These are phyloP conservation scores for Morpho achilles DNA, from an alignment of 2,888 invertebrate species.

Conservation along the genomic window DNA sequence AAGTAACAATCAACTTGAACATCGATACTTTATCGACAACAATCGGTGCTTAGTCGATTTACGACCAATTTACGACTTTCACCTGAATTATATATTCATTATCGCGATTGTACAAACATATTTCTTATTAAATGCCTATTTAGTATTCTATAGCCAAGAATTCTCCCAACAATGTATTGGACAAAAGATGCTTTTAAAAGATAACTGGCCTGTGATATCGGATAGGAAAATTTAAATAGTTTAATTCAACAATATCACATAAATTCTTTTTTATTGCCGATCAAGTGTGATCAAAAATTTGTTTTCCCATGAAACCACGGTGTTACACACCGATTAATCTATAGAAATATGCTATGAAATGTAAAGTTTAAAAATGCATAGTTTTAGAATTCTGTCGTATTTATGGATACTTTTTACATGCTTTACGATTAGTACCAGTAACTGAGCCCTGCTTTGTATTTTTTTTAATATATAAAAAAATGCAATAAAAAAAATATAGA, in stretches of 20 bases:
- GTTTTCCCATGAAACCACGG: too few species aligned
- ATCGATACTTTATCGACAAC: slow-evolving; percentile 25
- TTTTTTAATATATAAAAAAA: too few species aligned
- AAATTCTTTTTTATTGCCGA: background rate
- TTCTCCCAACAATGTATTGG: slow-evolving; percentile 1
- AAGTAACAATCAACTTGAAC: too few species aligned
- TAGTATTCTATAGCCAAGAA: slow-evolving; percentile 5
- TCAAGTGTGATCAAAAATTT: too few species aligned
- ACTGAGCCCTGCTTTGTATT: too few species aligned
- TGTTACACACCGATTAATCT: too few species aligned
- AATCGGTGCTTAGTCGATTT: slow-evolving; percentile 20
- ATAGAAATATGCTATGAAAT: too few species aligned
- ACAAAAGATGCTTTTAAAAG: background rate
- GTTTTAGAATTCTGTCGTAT: too few species aligned
- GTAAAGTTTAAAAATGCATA: too few species aligned
- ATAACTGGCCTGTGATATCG: slow-evolving; percentile 5
- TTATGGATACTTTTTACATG: background rate
- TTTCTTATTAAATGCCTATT: slow-evolving; percentile 4
- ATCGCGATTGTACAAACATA: slow-evolving; percentile 12
- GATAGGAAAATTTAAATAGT: background rate
- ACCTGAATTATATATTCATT: slow-evolving; percentile 12
- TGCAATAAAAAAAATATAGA: background rate
- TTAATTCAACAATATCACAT: too few species aligned
- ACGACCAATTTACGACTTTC: slow-evolving; percentile 15
- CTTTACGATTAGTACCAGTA: background rate